phyloP scores from a whole-genome alignment of 2,113 vertebrate species.

The Solenodon paradoxus region DNA sequence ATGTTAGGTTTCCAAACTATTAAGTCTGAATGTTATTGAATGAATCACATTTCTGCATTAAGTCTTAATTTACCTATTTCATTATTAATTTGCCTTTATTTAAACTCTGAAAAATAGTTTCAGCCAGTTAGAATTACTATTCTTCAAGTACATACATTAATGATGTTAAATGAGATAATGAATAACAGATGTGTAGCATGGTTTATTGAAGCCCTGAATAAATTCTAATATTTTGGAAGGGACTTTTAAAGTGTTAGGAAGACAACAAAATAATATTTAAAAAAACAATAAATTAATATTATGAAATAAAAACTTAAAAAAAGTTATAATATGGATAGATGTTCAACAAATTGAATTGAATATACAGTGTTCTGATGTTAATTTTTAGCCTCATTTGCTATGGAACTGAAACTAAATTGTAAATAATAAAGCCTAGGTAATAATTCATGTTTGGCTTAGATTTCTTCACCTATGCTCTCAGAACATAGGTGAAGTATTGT shows the following conservation, averaged over 20 bases:
- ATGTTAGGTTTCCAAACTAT: background rate
- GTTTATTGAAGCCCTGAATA: background rate
- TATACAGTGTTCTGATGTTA: background rate
- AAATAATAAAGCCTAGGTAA: background rate
- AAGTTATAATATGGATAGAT: background rate
- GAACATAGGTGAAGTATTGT: background rate
- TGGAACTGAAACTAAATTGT: background rate
- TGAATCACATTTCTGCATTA: background rate
- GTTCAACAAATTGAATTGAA: background rate
- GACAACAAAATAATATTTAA: background rate
- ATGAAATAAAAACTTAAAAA: constrained; percentile 9
- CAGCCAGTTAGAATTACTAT: background rate
- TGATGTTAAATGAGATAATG: background rate
- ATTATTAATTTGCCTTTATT: background rate
- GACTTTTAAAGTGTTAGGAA: background rate
- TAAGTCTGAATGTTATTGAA: background rate
- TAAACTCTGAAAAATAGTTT: background rate
- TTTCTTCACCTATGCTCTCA: background rate
- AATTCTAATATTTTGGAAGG: background rate
- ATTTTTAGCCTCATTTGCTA: background rate
- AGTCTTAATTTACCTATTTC: background rate
- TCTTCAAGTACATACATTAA: background rate
- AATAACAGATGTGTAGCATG: background rate
- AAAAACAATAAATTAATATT: background rate
- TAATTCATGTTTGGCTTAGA: background rate